A percentile compares a stretch with the other conserved stretches of the same genome.
Conservation (phyloP, 2,797 vertebrate species). For the Sebastes reedi region DNA sequence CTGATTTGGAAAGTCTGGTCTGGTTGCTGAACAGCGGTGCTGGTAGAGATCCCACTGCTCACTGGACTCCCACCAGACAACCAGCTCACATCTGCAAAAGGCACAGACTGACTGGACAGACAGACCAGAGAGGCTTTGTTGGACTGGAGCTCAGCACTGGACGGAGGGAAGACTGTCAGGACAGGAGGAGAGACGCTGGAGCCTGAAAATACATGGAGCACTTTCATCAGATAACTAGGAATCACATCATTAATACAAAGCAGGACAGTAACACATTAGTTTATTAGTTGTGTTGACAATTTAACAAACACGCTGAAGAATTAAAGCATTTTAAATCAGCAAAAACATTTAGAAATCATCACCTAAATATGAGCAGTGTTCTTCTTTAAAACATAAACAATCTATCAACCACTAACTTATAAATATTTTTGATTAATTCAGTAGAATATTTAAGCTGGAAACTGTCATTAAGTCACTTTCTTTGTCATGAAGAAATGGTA, state of each 20-base stretch:
- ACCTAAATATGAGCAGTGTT: neutral
- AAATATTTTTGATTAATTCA: neutral
- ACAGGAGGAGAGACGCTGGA: conserved; percentile 56
- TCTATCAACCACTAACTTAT: neutral
- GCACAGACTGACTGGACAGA: conserved; percentile 56
- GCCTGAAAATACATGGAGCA: conserved; percentile 31
- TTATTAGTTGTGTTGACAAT: neutral
- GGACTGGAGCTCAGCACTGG: conserved; percentile 66
- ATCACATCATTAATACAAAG: neutral
- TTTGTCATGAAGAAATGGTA: no score
- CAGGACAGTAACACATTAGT: neutral
- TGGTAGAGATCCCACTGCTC: conserved; percentile 60
- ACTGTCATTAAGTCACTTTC: no score
- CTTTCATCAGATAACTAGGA: neutral
- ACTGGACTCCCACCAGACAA: conserved; percentile 57
- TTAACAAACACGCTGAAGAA: neutral
- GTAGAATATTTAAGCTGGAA: no score
- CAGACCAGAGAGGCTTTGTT: conserved; percentile 65
- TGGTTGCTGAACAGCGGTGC: conserved; percentile 51
- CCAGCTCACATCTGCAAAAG: conserved; percentile 71
- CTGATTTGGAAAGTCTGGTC: conserved; percentile 72
- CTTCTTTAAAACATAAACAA: neutral
- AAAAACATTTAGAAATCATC: no score
- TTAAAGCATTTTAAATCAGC: no score
- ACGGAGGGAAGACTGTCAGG: conserved; percentile 73